phyloP scores from a whole-genome alignment of 1,140 invertebrate species.

The Mercenaria mercenaria region DNA sequence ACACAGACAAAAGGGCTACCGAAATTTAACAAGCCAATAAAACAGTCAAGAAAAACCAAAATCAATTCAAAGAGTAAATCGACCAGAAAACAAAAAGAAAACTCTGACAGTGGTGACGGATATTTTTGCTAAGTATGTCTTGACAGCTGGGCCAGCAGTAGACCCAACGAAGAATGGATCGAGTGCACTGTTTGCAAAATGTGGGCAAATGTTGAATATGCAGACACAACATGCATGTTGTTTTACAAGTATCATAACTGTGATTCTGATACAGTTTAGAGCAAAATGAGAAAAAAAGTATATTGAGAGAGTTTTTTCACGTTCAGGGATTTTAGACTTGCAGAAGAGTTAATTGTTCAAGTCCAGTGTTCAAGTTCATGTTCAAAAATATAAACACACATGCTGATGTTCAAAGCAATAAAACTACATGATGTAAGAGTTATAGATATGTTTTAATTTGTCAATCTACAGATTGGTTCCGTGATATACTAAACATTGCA shows the following conservation, averaged over 20 bases:
- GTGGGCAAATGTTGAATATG: not conserved
- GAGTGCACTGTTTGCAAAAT: slow-evolving; percentile 1
- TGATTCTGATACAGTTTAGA: not conserved
- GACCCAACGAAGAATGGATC: not conserved
- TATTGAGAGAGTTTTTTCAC: too few relatives aligned
- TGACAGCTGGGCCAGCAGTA: not conserved
- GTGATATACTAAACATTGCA: too few relatives aligned
- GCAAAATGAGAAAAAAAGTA: not conserved
- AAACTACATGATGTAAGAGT: too few relatives aligned
- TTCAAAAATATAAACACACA: too few relatives aligned
- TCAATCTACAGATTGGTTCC: too few relatives aligned
- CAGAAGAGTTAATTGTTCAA: too few relatives aligned
- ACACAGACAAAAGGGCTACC: not conserved
- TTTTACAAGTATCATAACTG: not conserved
- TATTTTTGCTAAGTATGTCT: not conserved
- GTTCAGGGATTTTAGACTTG: too few relatives aligned
- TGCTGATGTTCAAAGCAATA: too few relatives aligned
- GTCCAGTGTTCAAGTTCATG: too few relatives aligned
- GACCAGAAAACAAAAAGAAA: not conserved
- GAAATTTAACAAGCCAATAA: not conserved
- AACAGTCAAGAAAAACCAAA: too few relatives aligned
- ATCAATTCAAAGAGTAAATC: too few relatives aligned
- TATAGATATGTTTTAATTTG: too few relatives aligned
- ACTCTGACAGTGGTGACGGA: not conserved
- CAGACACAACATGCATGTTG: not conserved